Conservation (phyloP, 2,797 vertebrate genomes). For the Lateolabrax maculatus region DNA sequence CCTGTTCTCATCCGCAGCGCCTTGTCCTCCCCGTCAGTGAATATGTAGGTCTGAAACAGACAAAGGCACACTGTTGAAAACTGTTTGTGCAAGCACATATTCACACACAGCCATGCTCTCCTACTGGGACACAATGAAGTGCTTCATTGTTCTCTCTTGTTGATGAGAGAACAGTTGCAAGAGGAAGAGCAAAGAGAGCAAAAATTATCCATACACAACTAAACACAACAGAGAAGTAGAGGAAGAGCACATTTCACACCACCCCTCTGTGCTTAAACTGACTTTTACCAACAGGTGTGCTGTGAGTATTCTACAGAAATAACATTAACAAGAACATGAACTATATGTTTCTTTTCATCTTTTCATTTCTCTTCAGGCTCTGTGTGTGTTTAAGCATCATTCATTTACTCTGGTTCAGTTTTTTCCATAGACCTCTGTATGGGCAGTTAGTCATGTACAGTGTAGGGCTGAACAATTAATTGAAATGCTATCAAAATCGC, state of each 20-base stretch:
- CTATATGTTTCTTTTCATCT: background rate
- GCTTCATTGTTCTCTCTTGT: conserved; percentile 16
- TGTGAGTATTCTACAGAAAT: background rate
- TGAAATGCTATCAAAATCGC: too few species aligned
- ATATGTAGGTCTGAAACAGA: conserved; percentile 93
- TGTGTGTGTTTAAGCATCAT: background rate
- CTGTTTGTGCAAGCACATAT: background rate
- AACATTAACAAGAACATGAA: background rate
- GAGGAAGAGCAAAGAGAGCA: background rate
- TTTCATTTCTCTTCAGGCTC: background rate
- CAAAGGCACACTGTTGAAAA: conserved; percentile 27
- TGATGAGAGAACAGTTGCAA: background rate
- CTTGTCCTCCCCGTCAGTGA: conserved; percentile 94
- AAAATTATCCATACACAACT: background rate
- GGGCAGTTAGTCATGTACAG: background rate
- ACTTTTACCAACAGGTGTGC: background rate
- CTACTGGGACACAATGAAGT: conserved; percentile 5
- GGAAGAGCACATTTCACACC: background rate
- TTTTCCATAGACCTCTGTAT: background rate
- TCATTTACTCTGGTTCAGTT: background rate
- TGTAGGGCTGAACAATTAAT: too few species aligned
- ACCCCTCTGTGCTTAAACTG: background rate
- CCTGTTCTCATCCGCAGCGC: conserved; percentile 89
- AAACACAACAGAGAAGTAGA: background rate
- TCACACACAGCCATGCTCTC: background rate